These are phyloP conservation scores for Lycaena phlaeas DNA, from an alignment of 2,888 invertebrate species.

Conservation along the genomic window DNA sequence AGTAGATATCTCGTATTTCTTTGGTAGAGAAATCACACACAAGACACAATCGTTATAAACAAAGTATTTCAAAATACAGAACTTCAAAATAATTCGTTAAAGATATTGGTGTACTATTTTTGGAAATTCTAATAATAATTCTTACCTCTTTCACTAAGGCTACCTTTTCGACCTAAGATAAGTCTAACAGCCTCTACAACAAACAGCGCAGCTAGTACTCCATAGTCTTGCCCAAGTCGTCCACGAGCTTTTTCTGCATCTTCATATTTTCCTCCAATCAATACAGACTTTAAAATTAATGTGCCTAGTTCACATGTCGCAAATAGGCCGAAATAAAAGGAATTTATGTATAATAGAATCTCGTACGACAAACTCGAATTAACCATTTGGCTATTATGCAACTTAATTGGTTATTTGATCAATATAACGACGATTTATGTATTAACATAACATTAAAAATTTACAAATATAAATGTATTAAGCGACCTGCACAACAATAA, in stretches of 20 bases:
- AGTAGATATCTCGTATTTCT: too few species aligned
- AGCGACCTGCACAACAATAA: too few species aligned
- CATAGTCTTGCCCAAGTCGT: constrained; percentile 83
- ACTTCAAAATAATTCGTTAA: too few species aligned
- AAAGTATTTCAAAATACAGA: too few species aligned
- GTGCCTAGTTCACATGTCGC: constrained; percentile 86
- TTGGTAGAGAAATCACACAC: too few species aligned
- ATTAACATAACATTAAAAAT: too few species aligned
- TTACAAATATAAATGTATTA: too few species aligned
- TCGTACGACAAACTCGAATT: constrained; percentile 88
- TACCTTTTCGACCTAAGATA: constrained; percentile 89
- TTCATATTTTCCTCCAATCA: constrained; percentile 67
- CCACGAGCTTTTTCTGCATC: constrained; percentile 78
- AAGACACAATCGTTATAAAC: too few species aligned
- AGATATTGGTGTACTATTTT: too few species aligned
- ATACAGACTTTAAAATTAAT: constrained; percentile 82
- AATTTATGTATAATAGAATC: constrained; percentile 88
- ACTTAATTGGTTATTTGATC: too few species aligned
- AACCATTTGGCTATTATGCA: constrained; percentile 56
- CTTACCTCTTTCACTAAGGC: constrained; percentile 82
- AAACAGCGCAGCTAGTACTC: constrained; percentile 82
- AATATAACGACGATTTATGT: too few species aligned
- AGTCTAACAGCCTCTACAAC: constrained; percentile 87
- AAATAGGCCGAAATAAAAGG: constrained; percentile 90
- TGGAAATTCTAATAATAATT: too few species aligned